phyloP scores from a whole-genome alignment of 1,140 invertebrate genomes.

The Matsumurasca onukii region DNA sequence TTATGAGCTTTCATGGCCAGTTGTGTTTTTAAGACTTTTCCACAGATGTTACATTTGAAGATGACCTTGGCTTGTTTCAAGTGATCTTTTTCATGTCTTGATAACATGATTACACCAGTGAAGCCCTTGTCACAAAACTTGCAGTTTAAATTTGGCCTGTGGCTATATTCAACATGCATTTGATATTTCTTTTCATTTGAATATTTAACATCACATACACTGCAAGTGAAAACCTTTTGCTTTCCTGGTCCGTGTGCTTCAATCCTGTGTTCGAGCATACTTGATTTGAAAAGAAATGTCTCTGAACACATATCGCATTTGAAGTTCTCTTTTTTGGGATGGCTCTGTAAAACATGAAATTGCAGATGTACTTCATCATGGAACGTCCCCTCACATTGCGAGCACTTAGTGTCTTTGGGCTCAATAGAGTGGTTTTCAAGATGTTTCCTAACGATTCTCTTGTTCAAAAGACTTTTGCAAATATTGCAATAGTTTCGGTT shows the following conservation, averaged over 20 bases:
- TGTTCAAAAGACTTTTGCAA: neutral
- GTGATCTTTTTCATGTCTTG: slow-evolving; percentile 2
- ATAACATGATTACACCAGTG: neutral
- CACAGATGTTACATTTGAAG: slow-evolving; percentile 9
- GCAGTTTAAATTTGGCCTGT: neutral
- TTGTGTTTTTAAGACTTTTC: slow-evolving; percentile 16
- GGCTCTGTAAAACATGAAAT: neutral
- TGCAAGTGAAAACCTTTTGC: neutral
- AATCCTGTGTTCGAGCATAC: neutral
- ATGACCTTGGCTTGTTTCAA: slow-evolving; percentile 2
- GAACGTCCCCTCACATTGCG: neutral
- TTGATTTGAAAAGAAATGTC: neutral
- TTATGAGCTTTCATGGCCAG: slow-evolving; percentile 1
- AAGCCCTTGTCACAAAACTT: slow-evolving; percentile 10
- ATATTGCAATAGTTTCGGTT: slow-evolving; percentile 11
- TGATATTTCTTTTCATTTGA: neutral
- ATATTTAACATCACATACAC: neutral
- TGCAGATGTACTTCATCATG: slow-evolving; percentile 9
- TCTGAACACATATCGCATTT: slow-evolving; percentile 5
- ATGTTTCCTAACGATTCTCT: neutral
- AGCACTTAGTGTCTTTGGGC: neutral
- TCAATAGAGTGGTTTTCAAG: slow-evolving; percentile 11
- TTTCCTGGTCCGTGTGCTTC: neutral
- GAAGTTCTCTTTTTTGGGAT: neutral
- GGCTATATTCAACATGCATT: slow-evolving; percentile 5